These are phyloP conservation scores for Dermolepida albohirtum DNA, from an alignment of 2,888 invertebrate genomes.

Conservation along the genomic window DNA sequence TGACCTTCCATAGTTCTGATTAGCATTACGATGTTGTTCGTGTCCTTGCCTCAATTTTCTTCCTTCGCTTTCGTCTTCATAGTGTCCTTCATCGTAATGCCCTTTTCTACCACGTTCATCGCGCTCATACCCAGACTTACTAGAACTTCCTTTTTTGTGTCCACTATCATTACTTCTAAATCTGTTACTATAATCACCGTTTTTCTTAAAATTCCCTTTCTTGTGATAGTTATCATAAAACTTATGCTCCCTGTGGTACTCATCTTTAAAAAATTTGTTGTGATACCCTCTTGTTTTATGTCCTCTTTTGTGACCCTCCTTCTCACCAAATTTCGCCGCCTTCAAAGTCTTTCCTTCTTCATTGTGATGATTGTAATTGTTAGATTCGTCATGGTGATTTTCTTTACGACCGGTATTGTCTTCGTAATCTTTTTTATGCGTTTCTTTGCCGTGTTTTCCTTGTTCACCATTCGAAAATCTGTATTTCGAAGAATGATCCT, in stretches of 20 bases:
- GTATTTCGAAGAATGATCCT: background rate
- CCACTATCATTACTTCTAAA: constrained; percentile 76
- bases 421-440: constrained; percentile 52
- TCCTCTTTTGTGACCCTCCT: constrained; percentile 81
- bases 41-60: constrained; percentile 73
- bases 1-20: constrained; percentile 66
- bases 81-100: constrained; percentile 73
- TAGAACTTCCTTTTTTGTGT: constrained; percentile 72
- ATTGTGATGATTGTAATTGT: constrained; percentile 75
- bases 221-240: constrained; percentile 82
- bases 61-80: constrained; percentile 75
- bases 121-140: constrained; percentile 47
- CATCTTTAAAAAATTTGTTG: constrained; percentile 83
- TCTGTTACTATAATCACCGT: constrained; percentile 74
- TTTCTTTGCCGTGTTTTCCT: constrained; percentile 6
- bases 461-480: constrained; percentile 2
- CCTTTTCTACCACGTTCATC: constrained; percentile 75
- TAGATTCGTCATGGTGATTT: constrained; percentile 73
- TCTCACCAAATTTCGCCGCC: constrained; percentile 78
- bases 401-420: constrained; percentile 65
- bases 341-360: constrained; percentile 75
- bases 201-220: constrained; percentile 77
- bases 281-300: constrained; percentile 84
- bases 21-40: constrained; percentile 72
- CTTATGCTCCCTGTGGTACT: constrained; percentile 82